Evolutionary conservation across 2,797 vertebrate genomes (phyloP), one percentile per base, ranked within the genome.

Genomic region (Lepus oiostolus): DNA sequence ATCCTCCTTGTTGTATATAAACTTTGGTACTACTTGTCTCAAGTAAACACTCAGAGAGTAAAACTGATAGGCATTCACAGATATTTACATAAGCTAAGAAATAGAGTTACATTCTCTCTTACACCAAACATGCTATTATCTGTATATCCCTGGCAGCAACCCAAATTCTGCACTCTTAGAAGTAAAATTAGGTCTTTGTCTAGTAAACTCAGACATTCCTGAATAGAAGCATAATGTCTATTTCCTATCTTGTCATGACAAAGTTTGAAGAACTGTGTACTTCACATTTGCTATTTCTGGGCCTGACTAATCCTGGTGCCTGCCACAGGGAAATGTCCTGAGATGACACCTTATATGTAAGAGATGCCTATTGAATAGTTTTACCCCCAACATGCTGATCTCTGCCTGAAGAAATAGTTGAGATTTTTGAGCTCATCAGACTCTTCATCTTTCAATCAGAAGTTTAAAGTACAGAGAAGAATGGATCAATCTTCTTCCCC

Each of bases 161-260:
- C 63, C 65, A 82, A 87, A 38, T 77, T 83, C 28, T 72, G 24
- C 17, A 67, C 17, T 60, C 60, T 77, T 58, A 58, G 32, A 92
- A 92, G 12, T 50, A 86, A 68, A 87, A 75, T 79, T 52, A 75
- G 52, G 17, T 54, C 47, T 94, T 94, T 81, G 75, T 88, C 79
- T 97, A 83, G 62, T 75, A 86, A 96, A 85, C 10, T 60, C 26
- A 94, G 70, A 79, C 38, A 76, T 88, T 86, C 50, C 50, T 80
- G 12, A 76, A 93, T 81, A 83, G 60, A 93, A 67, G 11, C 30
- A 90, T 71, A 67, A 58, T 63, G 87, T 74, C 50, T 84, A 17
- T 26, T 87, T 85, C 58, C 62, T n/a, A 32, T 65, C 42, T 79
- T 67, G 50, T 74, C 93, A 35, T 35, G 35, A 75, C 80, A 82